Percentiles rank a stretch among this genome's conserved stretches.
Conservation (phyloP, 2,797 vertebrate species). For the Toxotes lorentzi region DNA sequence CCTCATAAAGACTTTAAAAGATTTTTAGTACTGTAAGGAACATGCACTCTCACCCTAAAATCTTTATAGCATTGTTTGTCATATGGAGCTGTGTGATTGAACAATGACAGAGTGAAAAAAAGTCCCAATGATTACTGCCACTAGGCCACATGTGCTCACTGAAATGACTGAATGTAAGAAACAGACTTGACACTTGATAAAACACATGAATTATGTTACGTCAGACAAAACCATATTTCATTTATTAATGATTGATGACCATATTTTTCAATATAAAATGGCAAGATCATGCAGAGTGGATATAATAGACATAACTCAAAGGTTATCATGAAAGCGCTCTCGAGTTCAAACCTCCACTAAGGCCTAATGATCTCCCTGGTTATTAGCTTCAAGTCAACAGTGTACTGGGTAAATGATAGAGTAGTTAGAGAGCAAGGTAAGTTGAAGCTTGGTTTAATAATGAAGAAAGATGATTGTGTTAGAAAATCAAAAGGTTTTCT, state of each 20-base stretch:
- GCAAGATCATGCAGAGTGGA: neutral
- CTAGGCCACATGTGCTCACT: neutral
- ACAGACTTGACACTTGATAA: neutral
- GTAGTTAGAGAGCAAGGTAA: neutral
- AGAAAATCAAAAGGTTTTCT: neutral
- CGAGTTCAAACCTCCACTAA: neutral
- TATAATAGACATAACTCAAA: conserved; percentile 1
- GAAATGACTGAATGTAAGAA: neutral
- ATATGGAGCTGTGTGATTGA: conserved; percentile 5
- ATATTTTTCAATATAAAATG: conserved; percentile 2
- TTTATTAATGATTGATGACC: neutral
- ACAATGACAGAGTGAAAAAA: neutral
- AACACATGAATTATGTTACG: neutral
- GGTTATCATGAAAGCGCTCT: neutral
- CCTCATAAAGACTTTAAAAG: neutral
- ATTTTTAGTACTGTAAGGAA: neutral
- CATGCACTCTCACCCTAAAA: neutral
- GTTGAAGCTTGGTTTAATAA: neutral
- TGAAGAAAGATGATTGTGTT: conserved; percentile 24
- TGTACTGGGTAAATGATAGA: neutral
- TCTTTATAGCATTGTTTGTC: conserved; percentile 1
- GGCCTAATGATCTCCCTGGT: conserved; percentile 16
- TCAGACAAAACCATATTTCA: neutral
- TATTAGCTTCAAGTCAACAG: conserved; percentile 26
- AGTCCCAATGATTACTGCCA: conserved; percentile 12